Percentiles rank a stretch among this genome's conserved stretches.
Evolutionary conservation across 1,140 invertebrate genomes (phyloP).

Genomic region (Dendroctonus ponderosae): DNA sequence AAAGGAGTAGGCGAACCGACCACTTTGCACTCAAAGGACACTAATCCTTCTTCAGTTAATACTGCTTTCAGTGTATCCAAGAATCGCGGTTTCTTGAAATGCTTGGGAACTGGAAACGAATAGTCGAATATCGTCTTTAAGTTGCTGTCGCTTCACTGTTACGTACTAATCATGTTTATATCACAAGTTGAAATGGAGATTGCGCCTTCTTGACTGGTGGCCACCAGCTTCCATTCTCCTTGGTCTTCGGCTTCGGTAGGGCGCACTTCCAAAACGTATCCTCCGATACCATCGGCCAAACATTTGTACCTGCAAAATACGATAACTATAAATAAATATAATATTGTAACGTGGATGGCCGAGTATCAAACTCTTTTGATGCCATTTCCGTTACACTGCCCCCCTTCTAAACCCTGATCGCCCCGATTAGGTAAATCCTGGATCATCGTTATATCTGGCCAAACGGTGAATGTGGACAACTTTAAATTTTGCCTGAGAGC

Average conservation of each 20-base stretch:
- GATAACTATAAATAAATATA: too few relatives aligned
- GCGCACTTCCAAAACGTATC: constrained; percentile 71
- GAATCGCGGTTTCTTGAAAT: constrained; percentile 83
- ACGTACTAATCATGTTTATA: constrained; percentile 71
- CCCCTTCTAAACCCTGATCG: too few relatives aligned
- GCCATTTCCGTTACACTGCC: too few relatives aligned
- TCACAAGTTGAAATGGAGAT: constrained; percentile 69
- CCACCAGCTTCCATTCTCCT: constrained; percentile 86
- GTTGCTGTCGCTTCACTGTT: neutral
- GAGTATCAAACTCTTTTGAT: too few relatives aligned
- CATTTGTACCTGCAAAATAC: constrained; percentile 59
- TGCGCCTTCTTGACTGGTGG: constrained; percentile 68
- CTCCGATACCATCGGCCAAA: constrained; percentile 76
- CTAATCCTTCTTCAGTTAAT: constrained; percentile 84
- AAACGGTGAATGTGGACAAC: too few relatives aligned
- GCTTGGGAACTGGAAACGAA: constrained; percentile 74
- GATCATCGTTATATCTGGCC: too few relatives aligned
- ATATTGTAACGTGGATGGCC: too few relatives aligned
- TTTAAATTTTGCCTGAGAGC: too few relatives aligned
- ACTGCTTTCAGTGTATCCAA: constrained; percentile 85
- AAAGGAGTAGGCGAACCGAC: constrained; percentile 85
- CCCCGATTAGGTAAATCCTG: too few relatives aligned
- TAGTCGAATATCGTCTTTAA: neutral
- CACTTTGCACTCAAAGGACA: constrained; percentile 91
- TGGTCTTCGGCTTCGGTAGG: constrained; percentile 75